Percentiles rank a stretch among this genome's conserved stretches.
phyloP scores from a whole-genome alignment of 2,113 vertebrate species.

The Caretta caretta region DNA sequence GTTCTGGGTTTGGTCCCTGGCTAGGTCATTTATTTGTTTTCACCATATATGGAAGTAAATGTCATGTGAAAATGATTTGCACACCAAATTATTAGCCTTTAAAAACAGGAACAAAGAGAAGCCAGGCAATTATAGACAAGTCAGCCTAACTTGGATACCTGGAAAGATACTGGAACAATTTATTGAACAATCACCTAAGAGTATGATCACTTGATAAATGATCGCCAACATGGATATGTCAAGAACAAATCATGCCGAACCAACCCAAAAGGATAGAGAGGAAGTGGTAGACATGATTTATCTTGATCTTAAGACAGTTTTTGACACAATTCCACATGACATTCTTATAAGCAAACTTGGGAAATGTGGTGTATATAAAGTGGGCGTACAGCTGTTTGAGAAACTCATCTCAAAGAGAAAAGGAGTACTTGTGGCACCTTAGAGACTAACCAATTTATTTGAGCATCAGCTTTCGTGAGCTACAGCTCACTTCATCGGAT shows the following conservation, averaged over 20 bases:
- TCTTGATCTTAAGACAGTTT: not conserved
- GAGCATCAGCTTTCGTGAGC: too few relatives aligned
- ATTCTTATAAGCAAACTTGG: not conserved
- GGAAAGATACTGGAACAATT: not conserved
- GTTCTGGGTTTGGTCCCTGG: slow-evolving; percentile 37
- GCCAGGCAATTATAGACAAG: not conserved
- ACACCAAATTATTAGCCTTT: slow-evolving; percentile 50
- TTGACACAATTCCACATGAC: not conserved
- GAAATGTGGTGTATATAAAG: not conserved
- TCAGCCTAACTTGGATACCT: not conserved
- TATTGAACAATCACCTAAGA: not conserved
- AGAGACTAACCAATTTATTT: too few relatives aligned
- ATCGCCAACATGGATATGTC: not conserved
- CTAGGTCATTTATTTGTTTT: slow-evolving; percentile 60
- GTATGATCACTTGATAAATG: not conserved
- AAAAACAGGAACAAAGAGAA: not conserved
- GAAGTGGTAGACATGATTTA: not conserved
- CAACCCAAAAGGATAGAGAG: not conserved
- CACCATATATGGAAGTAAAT: slow-evolving; percentile 47
- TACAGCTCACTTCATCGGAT: too few relatives aligned
- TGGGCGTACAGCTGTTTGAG: not conserved
- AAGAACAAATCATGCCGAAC: not conserved
- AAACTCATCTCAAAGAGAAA: not conserved
- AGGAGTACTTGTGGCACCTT: too few relatives aligned
- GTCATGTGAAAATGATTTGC: slow-evolving; percentile 59